A percentile compares a stretch with the other conserved stretches of the same genome.
Evolutionary conservation across 1,140 invertebrate genomes (phyloP).

Genomic region (Penaeus japonicus): DNA sequence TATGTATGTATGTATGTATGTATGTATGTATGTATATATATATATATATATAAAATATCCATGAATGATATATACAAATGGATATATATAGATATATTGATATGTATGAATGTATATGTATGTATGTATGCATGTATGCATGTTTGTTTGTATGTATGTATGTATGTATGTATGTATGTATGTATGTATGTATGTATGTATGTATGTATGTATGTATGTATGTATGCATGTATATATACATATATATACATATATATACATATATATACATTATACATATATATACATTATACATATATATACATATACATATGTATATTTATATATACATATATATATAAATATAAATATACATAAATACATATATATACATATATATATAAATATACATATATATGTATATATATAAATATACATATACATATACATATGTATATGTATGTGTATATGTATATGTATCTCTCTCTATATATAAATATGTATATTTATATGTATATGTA

Average conservation of each 20-base stretch:
- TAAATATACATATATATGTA: background rate
- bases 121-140: background rate
- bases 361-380: too few relatives aligned
- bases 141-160: background rate
- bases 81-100: background rate
- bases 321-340: too few relatives aligned
- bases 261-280: background rate
- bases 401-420: background rate
- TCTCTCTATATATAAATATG: background rate
- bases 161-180: background rate
- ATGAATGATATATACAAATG: too few relatives aligned
- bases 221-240: background rate
- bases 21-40: background rate
- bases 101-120: background rate
- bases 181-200: background rate
- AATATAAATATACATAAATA: too few relatives aligned
- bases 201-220: background rate
- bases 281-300: too few relatives aligned
- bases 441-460: background rate
- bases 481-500: background rate
- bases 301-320: too few relatives aligned
- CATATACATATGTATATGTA: background rate
- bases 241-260: background rate
- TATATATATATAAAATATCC: background rate
- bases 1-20: background rate